Evolutionary conservation across 2,888 invertebrate genomes (phyloP).

Genomic region (Clitarchus hookeri): DNA sequence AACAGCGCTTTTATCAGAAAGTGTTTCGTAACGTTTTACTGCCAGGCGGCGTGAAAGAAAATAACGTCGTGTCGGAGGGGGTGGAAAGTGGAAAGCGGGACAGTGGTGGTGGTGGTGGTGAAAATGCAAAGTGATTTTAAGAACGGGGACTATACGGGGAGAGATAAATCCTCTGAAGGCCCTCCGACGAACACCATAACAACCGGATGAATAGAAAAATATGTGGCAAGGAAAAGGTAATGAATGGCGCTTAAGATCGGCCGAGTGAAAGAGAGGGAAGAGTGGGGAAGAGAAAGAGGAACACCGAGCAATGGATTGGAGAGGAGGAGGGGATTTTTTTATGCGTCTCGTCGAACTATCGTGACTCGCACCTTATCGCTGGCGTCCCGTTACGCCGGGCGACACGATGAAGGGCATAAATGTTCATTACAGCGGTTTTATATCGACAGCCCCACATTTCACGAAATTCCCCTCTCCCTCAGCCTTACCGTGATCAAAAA

Average conservation of each 20-base stretch:
- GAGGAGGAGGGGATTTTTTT: not conserved
- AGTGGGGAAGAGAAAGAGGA: not conserved
- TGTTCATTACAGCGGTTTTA: conserved; percentile 24
- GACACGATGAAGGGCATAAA: conserved; percentile 15
- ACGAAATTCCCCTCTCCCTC: too few species aligned
- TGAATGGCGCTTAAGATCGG: not conserved
- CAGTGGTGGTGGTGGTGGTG: not conserved
- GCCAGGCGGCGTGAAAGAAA: not conserved
- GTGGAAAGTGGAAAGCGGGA: not conserved
- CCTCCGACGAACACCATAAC: conserved; percentile 10
- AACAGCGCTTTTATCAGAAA: conserved; percentile 9
- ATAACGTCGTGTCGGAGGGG: not conserved
- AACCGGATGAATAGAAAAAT: not conserved
- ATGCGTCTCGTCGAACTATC: not conserved
- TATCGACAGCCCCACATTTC: conserved; percentile 25
- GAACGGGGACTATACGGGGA: not conserved
- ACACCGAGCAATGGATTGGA: not conserved
- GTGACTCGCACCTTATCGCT: not conserved
- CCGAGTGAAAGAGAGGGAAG: not conserved
- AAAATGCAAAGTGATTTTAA: conserved; percentile 14
- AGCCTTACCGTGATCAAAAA: not conserved
- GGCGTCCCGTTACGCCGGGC: not conserved
- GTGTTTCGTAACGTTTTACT: not conserved
- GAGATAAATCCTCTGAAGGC: not conserved
- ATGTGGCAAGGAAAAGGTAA: not conserved